These are phyloP conservation scores for Climacteris rufus DNA, from an alignment of 2,113 vertebrate species.

Conservation along the genomic window DNA sequence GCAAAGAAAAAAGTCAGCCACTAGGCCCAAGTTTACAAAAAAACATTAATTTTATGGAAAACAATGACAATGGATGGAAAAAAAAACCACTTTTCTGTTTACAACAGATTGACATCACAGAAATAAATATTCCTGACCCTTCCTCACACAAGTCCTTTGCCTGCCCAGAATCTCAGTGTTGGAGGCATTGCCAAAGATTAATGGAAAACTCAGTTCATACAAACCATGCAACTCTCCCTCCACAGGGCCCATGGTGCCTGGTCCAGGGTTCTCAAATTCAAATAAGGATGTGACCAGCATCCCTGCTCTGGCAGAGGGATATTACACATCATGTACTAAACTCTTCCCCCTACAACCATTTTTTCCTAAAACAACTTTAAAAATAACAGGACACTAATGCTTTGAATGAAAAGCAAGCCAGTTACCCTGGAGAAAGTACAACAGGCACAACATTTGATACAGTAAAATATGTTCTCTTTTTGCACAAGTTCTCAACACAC, in stretches of 20 bases:
- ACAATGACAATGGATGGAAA: neutral
- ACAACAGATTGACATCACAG: neutral
- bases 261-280: neutral
- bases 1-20: neutral
- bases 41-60: neutral
- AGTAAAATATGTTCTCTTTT: neutral
- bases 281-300: neutral
- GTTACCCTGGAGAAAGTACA: neutral
- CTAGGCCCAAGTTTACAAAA: neutral
- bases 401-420: neutral
- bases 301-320: neutral
- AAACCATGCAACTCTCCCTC: neutral
- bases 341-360: neutral
- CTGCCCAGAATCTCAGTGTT: neutral
- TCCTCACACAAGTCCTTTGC: neutral
- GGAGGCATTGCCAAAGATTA: neutral
- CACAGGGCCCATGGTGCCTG: fast-evolving
- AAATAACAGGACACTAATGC: neutral
- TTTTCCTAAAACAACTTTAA: neutral
- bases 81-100: neutral
- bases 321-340: neutral
- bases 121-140: neutral
- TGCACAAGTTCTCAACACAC: neutral
- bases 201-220: neutral
- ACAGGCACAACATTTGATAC: neutral